Evolutionary conservation across 2,113 vertebrate genomes (phyloP), one percentile per base, ranked within the genome.

Genomic region (Morone saxatilis): DNA sequence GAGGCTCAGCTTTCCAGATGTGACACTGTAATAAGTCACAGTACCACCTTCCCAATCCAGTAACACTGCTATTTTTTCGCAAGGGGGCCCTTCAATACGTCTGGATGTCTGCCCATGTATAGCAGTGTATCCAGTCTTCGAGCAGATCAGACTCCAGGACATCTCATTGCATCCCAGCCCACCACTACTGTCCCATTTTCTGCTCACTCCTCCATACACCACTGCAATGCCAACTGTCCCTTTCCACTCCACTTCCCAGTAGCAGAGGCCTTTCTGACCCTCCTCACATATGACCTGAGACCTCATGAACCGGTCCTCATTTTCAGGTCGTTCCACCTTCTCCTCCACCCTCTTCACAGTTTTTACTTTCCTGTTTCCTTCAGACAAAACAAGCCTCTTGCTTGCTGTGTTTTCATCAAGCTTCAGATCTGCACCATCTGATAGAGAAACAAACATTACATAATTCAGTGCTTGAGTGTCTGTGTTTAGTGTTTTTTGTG

Each of bases 241-340:
- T 0, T 14, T 22, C 84, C 76, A 85, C 62, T 91, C 76, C 0
- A 88, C 65, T 84, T 89, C 90, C 86, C 83, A 91, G 75, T 91
- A 91, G 19, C 78, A 80, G 11, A 20, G 0, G 10, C 13, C 79
- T 11, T n/a, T n/a, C 45, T 81, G 71, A 1, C 60, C 72, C n/a
- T 86, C 14, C 0, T 61, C n/a, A 0, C 90, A 92, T 38, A 75
- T 43, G 47, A 85, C 76, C 51, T 89, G 85, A 51, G 16, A n/a
- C 47, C 85, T 70, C 57, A 17, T 88, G 77, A 90, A 92, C 45
- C 83, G 80, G 0, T 60, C 10, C 0, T 9, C 0, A 4, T 41
- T 45, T 41, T 75, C 14, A 41, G 41, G 16, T 19, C 43, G 41
- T 31, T 12, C 2, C 43, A 56, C 62, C 45, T 22, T 76, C 4